Evolutionary conservation across 2,113 vertebrate genomes (phyloP).

Genomic region (Phaethon lepturus): DNA sequence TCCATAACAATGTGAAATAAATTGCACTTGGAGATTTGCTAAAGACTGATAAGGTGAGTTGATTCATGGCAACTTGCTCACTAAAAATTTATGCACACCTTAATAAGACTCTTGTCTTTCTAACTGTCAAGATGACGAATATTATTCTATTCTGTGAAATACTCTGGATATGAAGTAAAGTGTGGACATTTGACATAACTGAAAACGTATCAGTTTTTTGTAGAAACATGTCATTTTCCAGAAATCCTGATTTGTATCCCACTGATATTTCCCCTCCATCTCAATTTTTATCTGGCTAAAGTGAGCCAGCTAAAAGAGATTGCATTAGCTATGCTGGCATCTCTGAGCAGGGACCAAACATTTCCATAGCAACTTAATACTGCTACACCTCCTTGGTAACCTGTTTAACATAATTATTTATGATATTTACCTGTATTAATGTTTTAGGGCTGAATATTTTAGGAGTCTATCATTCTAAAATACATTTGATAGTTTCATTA

Average conservation of each 20-base stretch:
- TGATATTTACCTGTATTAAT: slow-evolving; percentile 36
- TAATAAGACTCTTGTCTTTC: background rate
- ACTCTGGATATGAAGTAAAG: background rate
- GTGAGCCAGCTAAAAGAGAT: background rate
- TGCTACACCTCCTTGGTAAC: slow-evolving; percentile 49
- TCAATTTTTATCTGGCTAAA: background rate
- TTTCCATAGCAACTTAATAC: slow-evolving; percentile 62
- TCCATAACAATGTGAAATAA: background rate
- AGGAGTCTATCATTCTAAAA: background rate
- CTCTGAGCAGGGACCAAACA: slow-evolving; percentile 7
- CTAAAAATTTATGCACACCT: background rate
- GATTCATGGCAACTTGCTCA: background rate
- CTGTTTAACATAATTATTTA: slow-evolving; percentile 63
- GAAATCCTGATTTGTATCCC: background rate
- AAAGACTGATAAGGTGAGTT: background rate
- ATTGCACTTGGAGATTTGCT: background rate
- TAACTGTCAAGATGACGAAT: background rate
- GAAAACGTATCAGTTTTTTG: background rate
- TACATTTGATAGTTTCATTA: background rate
- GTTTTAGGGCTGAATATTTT: slow-evolving; percentile 36
- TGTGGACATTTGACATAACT: background rate
- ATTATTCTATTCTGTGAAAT: background rate
- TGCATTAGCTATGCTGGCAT: background rate
- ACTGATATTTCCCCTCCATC: background rate
- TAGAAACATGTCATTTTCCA: background rate